A percentile compares a stretch with the other conserved stretches of the same genome.
These are phyloP conservation scores for Stigmatopora nigra DNA, from an alignment of 2,113 vertebrate genomes.

Conservation along the genomic window DNA sequence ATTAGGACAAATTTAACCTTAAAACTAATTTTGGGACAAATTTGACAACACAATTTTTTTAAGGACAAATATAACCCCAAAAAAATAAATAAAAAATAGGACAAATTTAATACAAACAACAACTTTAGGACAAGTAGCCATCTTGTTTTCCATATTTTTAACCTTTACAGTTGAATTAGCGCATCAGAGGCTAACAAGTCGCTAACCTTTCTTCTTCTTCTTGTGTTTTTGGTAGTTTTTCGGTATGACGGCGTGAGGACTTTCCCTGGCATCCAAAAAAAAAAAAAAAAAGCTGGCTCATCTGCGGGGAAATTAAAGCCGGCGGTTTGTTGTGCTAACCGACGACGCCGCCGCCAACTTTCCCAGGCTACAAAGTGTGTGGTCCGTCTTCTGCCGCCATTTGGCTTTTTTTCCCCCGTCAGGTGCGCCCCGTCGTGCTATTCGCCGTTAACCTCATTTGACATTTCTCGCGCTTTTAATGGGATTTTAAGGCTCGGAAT, in stretches of 20 bases:
- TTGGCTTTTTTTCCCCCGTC: constrained; percentile 41
- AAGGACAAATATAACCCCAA: too few species aligned
- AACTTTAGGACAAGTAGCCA: too few species aligned
- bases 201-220: constrained; percentile 14
- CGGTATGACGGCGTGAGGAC: constrained; percentile 35
- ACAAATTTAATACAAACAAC: too few species aligned
- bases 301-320: constrained; percentile 56
- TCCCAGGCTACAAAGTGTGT: constrained; percentile 56
- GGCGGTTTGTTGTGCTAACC: constrained; percentile 63
- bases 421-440: constrained; percentile 37
- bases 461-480: too few species aligned
- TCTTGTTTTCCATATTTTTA: neutral
- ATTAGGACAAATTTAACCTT: too few species aligned
- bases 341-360: constrained; percentile 40
- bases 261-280: constrained; percentile 48
- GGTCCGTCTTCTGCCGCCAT: constrained; percentile 47
- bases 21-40: too few species aligned
- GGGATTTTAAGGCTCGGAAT: too few species aligned
- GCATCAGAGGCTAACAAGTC: neutral
- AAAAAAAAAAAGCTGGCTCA: constrained; percentile 55
- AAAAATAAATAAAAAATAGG: too few species aligned
- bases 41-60: too few species aligned
- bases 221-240: constrained; percentile 37
- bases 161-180: neutral
- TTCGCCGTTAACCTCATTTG: too few species aligned